A percentile compares a stretch with the other conserved stretches of the same genome.
Evolutionary conservation across 1,140 invertebrate genomes (phyloP).

Genomic region (Nylanderia fulva): DNA sequence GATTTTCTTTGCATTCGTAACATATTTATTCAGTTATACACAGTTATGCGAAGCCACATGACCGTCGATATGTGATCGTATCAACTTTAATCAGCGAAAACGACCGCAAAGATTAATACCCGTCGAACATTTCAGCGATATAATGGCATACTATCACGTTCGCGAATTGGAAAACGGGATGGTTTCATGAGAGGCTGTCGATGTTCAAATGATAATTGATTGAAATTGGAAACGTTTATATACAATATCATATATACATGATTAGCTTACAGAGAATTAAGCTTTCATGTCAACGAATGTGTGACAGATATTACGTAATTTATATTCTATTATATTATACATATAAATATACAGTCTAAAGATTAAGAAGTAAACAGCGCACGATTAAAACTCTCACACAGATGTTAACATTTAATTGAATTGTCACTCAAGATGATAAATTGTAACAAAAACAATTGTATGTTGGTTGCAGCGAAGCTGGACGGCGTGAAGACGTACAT

Average conservation of each 20-base stretch:
- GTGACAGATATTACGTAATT: not conserved
- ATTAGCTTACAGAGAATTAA: constrained; percentile 27
- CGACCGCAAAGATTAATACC: constrained; percentile 35
- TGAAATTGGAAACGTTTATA: not conserved
- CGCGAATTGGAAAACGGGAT: constrained; percentile 13
- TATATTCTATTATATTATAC: too few species aligned
- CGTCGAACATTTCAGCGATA: constrained; percentile 32
- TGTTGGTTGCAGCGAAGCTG: constrained; percentile 94
- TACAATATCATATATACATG: constrained; percentile 5
- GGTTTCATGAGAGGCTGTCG: not conserved
- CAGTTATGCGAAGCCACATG: not conserved
- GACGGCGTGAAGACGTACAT: constrained; percentile 99
- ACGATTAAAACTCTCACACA: not conserved
- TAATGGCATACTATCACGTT: constrained; percentile 23
- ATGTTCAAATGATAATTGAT: constrained; percentile 46
- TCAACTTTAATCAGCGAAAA: constrained; percentile 44
- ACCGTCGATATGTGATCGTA: constrained; percentile 1
- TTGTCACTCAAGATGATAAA: not conserved
- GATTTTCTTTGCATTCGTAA: not conserved
- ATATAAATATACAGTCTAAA: too few species aligned
- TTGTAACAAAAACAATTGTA: constrained; percentile 23
- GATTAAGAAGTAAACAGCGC: not conserved
- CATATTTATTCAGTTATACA: not conserved
- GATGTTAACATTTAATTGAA: not conserved
- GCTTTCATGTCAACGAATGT: not conserved